Percentiles rank a stretch among this genome's conserved stretches.
Evolutionary conservation across 1,140 invertebrate genomes (phyloP).

Genomic region (Augochlora pura): DNA sequence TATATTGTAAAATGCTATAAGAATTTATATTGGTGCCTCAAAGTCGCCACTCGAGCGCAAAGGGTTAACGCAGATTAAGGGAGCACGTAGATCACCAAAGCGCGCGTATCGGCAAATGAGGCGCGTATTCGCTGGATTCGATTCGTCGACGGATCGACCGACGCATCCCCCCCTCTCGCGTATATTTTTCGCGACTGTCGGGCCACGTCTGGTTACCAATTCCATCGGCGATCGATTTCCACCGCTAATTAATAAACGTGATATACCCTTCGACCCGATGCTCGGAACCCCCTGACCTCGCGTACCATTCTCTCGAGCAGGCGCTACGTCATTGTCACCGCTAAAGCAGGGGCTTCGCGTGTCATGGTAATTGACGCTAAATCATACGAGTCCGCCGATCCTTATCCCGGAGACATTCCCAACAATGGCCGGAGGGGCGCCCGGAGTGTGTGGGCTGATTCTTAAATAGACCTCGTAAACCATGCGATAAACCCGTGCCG

Average conservation of each 20-base stretch:
- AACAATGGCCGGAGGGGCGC: not conserved
- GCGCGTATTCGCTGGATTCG: too few species aligned
- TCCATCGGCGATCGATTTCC: too few species aligned
- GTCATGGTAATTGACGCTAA: slow-evolving; percentile 18
- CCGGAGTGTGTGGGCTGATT: not conserved
- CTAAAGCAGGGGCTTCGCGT: not conserved
- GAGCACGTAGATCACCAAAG: too few species aligned
- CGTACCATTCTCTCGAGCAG: not conserved
- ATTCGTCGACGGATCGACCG: too few species aligned
- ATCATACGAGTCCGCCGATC: slow-evolving; percentile 7
- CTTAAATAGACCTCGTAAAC: not conserved
- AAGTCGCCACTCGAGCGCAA: too few species aligned
- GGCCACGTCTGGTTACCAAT: too few species aligned
- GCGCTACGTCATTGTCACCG: slow-evolving; percentile 3
- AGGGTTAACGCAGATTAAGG: too few species aligned
- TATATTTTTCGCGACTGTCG: too few species aligned
- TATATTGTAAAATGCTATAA: too few species aligned
- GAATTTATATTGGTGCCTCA: too few species aligned
- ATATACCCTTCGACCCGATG: not conserved
- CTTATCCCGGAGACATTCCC: not conserved
- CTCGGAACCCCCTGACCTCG: not conserved
- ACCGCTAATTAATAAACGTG: not conserved
- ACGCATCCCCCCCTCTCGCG: too few species aligned
- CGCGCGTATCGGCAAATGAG: too few species aligned
- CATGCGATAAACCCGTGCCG: not conserved